A percentile compares a stretch with the other conserved stretches of the same genome.
These are phyloP conservation scores for Trachymyrmex septentrionalis DNA, from an alignment of 1,140 invertebrate genomes.

Conservation along the genomic window DNA sequence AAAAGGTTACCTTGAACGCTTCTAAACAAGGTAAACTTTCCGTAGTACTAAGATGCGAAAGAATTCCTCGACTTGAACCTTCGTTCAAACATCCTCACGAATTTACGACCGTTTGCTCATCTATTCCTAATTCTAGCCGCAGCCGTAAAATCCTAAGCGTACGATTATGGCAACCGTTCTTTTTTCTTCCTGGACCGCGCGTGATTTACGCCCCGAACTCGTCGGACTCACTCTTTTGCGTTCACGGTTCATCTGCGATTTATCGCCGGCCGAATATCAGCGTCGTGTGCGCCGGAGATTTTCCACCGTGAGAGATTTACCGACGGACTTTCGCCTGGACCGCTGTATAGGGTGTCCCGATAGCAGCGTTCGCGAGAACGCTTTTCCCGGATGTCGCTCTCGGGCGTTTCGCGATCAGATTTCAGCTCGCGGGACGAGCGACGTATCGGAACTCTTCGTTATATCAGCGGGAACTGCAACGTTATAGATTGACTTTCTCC, in stretches of 20 bases:
- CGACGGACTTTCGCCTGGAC: constrained; percentile 41
- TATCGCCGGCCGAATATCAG: constrained; percentile 51
- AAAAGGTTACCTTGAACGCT: neutral
- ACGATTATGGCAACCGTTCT: constrained; percentile 47
- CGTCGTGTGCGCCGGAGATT: constrained; percentile 3
- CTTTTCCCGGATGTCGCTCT: constrained; percentile 31
- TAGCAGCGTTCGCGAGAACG: neutral
- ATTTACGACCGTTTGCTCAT: constrained; percentile 37
- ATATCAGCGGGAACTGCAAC: constrained; percentile 30
- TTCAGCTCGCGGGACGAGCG: constrained; percentile 31
- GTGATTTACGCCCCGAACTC: constrained; percentile 54
- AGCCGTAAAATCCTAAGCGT: constrained; percentile 46
- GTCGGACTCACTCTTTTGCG: constrained; percentile 32
- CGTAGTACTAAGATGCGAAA: neutral
- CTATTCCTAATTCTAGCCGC: constrained; percentile 35
- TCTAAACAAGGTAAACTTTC: neutral
- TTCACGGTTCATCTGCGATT: constrained; percentile 56
- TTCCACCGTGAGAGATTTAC: constrained; percentile 56
- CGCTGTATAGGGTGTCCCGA: constrained; percentile 20
- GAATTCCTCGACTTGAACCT: constrained; percentile 19
- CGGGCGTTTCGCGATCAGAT: constrained; percentile 32
- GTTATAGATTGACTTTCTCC: constrained; percentile 58
- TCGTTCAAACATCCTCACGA: neutral
- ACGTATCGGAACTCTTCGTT: constrained; percentile 50
- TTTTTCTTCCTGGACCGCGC: constrained; percentile 10